These are phyloP conservation scores for Pogonomyrmex barbatus DNA, from an alignment of 1,140 invertebrate species.

Conservation along the genomic window DNA sequence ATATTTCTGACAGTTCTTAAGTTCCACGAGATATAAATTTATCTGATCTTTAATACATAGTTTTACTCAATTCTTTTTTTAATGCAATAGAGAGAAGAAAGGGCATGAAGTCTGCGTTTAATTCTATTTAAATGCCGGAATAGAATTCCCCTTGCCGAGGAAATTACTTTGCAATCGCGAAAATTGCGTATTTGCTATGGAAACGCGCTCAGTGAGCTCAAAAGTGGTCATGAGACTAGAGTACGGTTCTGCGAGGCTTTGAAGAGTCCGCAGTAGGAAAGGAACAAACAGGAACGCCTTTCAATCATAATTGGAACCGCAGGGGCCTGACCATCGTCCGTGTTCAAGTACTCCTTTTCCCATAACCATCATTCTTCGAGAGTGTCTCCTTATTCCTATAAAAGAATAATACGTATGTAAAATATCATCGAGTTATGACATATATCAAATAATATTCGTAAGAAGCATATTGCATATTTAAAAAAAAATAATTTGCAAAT, in stretches of 20 bases:
- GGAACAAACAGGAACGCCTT: conserved; percentile 76
- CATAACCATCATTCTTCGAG: conserved; percentile 79
- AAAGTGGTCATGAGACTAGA: conserved; percentile 75
- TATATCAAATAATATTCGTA: not conserved
- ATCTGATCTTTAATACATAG: not conserved
- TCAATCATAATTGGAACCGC: conserved; percentile 81
- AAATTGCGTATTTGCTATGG: conserved; percentile 70
- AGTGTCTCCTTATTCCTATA: conserved; percentile 73
- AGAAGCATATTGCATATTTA: not conserved
- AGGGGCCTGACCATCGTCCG: conserved; percentile 81
- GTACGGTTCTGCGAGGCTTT: conserved; percentile 69
- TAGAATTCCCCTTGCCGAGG: not conserved
- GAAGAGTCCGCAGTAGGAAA: conserved; percentile 76
- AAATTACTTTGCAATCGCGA: conserved; percentile 11
- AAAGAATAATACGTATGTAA: conserved; percentile 70
- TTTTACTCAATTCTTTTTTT: not conserved
- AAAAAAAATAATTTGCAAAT: not conserved
- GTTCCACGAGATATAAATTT: not conserved
- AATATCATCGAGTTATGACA: conserved; percentile 34
- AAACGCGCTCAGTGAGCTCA: conserved; percentile 70
- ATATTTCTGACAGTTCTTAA: not conserved
- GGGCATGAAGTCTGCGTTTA: not conserved
- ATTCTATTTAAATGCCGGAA: conserved; percentile 44
- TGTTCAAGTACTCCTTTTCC: conserved; percentile 83
- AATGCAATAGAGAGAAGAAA: not conserved